Evolutionary conservation across 2,888 invertebrate genomes (phyloP), one percentile per base, ranked within the genome.

Genomic region (Coremacera marginata): DNA sequence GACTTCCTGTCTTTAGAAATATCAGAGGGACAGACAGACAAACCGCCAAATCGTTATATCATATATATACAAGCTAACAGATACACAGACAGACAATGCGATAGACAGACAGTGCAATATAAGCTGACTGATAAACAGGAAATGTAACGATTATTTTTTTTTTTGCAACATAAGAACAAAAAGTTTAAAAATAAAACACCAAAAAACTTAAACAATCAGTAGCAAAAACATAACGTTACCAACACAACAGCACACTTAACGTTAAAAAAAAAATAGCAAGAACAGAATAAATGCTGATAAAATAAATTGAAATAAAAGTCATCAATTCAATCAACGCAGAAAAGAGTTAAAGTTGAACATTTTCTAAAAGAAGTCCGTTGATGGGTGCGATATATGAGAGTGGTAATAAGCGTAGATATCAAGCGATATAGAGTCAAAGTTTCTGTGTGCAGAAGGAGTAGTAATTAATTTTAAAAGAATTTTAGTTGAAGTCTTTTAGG

Each of bases 271-370:
- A 19, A 55, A 55, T 55, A 9, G 22, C 19, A 9, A 9, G 7
- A 3, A 65, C n/a, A 31, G 31, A 7, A 25, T 2, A 63, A 31
- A 63, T 31, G 7, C 2, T 34, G 55, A 55, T 55, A n/a, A 62
- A 62, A 62, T 62, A 8, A 67, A 67, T 44, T 22, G 31, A 62
- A 62, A 62, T 62, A 67, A 44, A 44, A 67, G 37, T 22, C 44
- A 67, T 44, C 22, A 67, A 44, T 67, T 44, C 14, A n/a, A 62
- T 62, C 27, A 62, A 62, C 62, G 62, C 65, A 22, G 57, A 70
- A 60, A 60, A 25, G 27, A n/a, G 16, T 8, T 7, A 37, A 37
- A 44, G 14, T 44, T 37, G 8, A 37, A 37, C 37, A 4, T 7
- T 37, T 8, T 8, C 4, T 8, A 37, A 7, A 37, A 37, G 37